Evolutionary conservation across 1,140 invertebrate genomes (phyloP), one percentile per base, ranked within the genome.

Genomic region (Anagrus nilaparvatae): DNA sequence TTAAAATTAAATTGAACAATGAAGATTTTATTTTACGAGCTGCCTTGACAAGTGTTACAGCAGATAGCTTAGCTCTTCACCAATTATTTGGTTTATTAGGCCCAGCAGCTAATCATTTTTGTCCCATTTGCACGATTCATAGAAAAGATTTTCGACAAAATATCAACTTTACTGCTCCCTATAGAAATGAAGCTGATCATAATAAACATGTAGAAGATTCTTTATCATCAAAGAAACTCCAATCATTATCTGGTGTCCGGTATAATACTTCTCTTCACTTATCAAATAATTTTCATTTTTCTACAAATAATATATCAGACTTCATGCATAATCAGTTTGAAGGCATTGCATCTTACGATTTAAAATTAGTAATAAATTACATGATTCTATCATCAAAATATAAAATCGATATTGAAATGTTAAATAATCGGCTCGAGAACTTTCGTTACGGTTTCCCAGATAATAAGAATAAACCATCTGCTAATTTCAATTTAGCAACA

Each of bases 41-140:
- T 24, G 34, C 38, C 12, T 9, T 57, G 9, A 29, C 9, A 18
- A 25, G 19, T 30, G 47, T 50, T 18, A 40, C 29, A 39, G 51
- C 49, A 1, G 52, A 56, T 33, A 40, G 48, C 14, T 32, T 56
- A 14, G 52, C 52, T 18, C 50, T 52, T 8, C 53, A 52, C 38
- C 13, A 55, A 32, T 44, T 53, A 3, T 53, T 43, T 23, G 46
- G 50, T 12, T 9, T 52, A 7, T 29, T 48, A 13, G 38, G 46
- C 0, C 54, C 51, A 36, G 48, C 47, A 16, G 28, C 49, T 3
- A 53, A 52, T 44, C 5, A 38, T 12, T 54, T 56, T 36, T 56
- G 54, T 35, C 37, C 50, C 7, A 23, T 49, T 27, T 54, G 50
- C 23, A 40, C 49, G 29, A 47, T 43, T 41, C 29, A n/a, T 1